Conservation (phyloP, 1,140 invertebrate species). For the Chironomus tepperi region DNA sequence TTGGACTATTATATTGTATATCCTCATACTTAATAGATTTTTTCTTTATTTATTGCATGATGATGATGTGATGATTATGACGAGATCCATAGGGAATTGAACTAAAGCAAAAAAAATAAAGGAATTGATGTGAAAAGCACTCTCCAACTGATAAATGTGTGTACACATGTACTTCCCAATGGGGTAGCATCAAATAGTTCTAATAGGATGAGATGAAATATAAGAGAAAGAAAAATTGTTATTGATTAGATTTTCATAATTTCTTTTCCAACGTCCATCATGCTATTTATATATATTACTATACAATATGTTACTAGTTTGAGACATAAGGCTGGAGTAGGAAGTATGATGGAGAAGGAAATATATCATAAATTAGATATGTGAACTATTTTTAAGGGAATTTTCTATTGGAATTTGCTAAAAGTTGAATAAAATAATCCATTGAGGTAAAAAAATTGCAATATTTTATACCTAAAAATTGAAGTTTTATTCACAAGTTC, state of each 20-base stretch:
- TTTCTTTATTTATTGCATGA: background rate
- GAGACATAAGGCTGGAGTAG: background rate
- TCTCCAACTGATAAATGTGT: background rate
- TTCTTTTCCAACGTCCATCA: background rate
- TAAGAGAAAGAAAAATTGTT: background rate
- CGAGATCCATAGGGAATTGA: background rate
- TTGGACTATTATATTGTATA: background rate
- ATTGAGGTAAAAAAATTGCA: too few relatives aligned
- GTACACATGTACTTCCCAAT: too few relatives aligned
- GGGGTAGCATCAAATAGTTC: too few relatives aligned
- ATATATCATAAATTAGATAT: too few relatives aligned
- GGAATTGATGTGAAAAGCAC: background rate
- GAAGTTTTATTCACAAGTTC: too few relatives aligned
- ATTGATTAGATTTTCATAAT: constrained; percentile 9
- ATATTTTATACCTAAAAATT: too few relatives aligned
- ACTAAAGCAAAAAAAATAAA: background rate
- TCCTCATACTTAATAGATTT: background rate
- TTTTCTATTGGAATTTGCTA: too few relatives aligned
- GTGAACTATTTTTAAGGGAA: too few relatives aligned
- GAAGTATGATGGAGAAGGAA: too few relatives aligned
- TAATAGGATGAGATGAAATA: background rate
- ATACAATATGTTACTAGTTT: background rate
- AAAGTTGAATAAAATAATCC: too few relatives aligned
- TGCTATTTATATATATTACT: background rate
- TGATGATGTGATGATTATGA: background rate